Evolutionary conservation across 2,888 invertebrate species (phyloP), one percentile per base, ranked within the genome.

Genomic region (Noctua janthina): DNA sequence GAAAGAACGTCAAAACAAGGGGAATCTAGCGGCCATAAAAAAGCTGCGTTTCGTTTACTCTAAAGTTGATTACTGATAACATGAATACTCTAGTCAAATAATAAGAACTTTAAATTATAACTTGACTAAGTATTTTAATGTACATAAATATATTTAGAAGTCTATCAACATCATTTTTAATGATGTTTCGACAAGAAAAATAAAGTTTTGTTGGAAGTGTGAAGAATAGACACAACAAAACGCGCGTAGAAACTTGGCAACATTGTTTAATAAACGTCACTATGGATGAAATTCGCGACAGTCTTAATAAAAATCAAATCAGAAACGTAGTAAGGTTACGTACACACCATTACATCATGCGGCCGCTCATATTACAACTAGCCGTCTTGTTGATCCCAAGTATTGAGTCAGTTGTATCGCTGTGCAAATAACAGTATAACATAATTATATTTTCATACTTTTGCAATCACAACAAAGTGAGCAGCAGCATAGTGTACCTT

Each of bases 1-100:
- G 92, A 94, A 94, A 92, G 94, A 94, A 96, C 94, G 96, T 96
- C 96, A 96, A 96, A 95, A 95, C 94, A 96, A 95, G 93, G 92
- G 91, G 91, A 93, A 93, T 93, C 92, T 92, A 93, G 95, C 95
- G 93, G 96, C 96, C 95, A 95, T 96, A 95, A 94, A 94, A 92
- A 91, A 74, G 84, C 67, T 84, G 75, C 93, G 93, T 92, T 95
- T 90, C 94, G 90, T 93, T 94, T 78, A 76, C 91, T 89, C 13
- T 86, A 78, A 3, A 64, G 46, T 15, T 78, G n/a, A 81, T 75
- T 59, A 43, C 46, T 69, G 66, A n/a, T 64, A 67, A 69, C n/a
- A 1, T 8, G n/a, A n/a, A 46, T 46, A 23, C 1, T 43, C 6
- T 43, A 7, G 43, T 7, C 10, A 74, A 74, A 8, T 8, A 20